Percentiles rank a stretch among this genome's conserved stretches.
phyloP scores from a whole-genome alignment of 2,797 vertebrate species.

The Ctenochaetus hawaiiensis region DNA sequence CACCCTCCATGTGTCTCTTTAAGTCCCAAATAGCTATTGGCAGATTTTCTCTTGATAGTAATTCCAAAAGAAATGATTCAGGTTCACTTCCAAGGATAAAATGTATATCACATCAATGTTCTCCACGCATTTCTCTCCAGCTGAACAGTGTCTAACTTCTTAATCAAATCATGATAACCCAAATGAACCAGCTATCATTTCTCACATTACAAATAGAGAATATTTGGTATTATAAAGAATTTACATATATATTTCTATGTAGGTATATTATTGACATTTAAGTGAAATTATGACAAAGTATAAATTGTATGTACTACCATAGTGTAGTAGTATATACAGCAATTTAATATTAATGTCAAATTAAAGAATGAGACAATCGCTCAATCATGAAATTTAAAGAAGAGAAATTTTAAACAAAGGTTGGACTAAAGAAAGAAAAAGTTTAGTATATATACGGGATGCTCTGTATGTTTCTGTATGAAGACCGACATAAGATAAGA shows the following conservation, averaged over 20 bases:
- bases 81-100: constrained; percentile 60
- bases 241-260: constrained; percentile 90
- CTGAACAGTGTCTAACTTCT: constrained; percentile 75
- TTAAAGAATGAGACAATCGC: constrained; percentile 89
- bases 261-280: constrained; percentile 89
- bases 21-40: constrained; percentile 72
- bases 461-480: constrained; percentile 78
- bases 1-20: constrained; percentile 73
- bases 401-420: constrained; percentile 68
- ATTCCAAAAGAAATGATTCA: constrained; percentile 71
- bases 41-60: constrained; percentile 58
- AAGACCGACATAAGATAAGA: constrained; percentile 58
- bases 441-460: constrained; percentile 77
- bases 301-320: constrained; percentile 80
- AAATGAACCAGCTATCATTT: constrained; percentile 80
- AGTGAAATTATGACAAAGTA: constrained; percentile 86
- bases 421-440: constrained; percentile 70
- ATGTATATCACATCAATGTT: constrained; percentile 52
- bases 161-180: constrained; percentile 75
- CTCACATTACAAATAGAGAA: constrained; percentile 85
- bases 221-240: constrained; percentile 88
- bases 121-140: constrained; percentile 75
- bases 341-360: constrained; percentile 82
- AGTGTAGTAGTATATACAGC: constrained; percentile 77
- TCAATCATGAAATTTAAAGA: constrained; percentile 79